Evolutionary conservation across 2,797 vertebrate genomes (phyloP).

Genomic region (Xenops minutus): DNA sequence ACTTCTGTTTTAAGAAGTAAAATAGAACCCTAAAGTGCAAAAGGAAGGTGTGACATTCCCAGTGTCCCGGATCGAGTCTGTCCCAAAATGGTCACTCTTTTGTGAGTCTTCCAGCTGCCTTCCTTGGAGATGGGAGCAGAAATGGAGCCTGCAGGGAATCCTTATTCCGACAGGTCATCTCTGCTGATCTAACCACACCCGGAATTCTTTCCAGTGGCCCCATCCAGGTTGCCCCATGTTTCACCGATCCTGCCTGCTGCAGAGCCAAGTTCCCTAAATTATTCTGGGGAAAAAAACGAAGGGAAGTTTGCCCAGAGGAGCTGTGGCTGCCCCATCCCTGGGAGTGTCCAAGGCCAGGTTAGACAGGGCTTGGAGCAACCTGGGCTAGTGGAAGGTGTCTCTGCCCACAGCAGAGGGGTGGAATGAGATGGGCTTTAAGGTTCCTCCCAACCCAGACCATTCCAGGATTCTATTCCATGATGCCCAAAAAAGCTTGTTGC

Average conservation of each 20-base stretch:
- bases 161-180: neutral
- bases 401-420: neutral
- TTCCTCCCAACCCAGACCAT: neutral
- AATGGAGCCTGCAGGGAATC: neutral
- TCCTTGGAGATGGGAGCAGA: neutral
- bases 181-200: neutral
- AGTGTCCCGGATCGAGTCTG: neutral
- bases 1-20: neutral
- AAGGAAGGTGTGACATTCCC: neutral
- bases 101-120: neutral
- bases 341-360: neutral
- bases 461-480: neutral
- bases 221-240: fast-evolving
- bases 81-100: neutral
- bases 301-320: neutral
- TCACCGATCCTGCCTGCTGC: neutral
- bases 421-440: neutral
- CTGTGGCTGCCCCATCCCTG: neutral
- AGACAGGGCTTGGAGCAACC: neutral
- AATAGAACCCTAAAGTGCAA: neutral
- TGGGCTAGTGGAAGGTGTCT: neutral
- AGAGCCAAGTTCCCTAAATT: neutral
- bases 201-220: neutral
- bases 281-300: neutral
- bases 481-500: neutral